Percentiles rank a stretch among this genome's conserved stretches.
Evolutionary conservation across 2,113 vertebrate species (phyloP).

Genomic region (Xyliphius kryptos): DNA sequence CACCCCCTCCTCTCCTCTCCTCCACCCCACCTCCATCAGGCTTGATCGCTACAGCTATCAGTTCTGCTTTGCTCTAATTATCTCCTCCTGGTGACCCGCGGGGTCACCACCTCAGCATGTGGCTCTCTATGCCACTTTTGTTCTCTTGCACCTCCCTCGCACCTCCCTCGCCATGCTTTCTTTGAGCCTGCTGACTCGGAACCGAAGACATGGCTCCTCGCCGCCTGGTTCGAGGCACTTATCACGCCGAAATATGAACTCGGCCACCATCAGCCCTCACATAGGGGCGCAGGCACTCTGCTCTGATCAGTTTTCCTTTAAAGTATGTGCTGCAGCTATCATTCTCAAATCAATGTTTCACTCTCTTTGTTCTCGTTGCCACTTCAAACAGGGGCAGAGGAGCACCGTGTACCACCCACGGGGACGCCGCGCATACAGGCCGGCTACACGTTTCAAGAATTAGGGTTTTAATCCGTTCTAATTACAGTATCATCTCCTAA

Average conservation of each 20-base stretch:
- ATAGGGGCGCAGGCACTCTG: background rate
- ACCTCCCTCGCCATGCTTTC: constrained; percentile 30
- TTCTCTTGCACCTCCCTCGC: constrained; percentile 28
- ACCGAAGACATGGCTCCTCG: constrained; percentile 35
- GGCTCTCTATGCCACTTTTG: constrained; percentile 47
- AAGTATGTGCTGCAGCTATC: constrained; percentile 22
- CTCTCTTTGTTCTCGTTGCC: constrained; percentile 13
- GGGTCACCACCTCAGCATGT: constrained; percentile 44
- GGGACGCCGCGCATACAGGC: constrained; percentile 5
- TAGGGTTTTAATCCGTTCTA: constrained; percentile 31
- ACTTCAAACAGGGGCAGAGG: constrained; percentile 28
- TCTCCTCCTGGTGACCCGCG: constrained; percentile 52
- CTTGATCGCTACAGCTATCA: constrained; percentile 41
- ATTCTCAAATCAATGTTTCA: constrained; percentile 31
- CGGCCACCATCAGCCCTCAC: background rate
- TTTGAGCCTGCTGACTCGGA: constrained; percentile 44
- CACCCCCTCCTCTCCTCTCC: too few relatives aligned
- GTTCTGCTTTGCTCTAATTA: constrained; percentile 59
- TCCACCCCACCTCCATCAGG: too few relatives aligned
- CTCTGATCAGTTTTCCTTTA: constrained; percentile 14
- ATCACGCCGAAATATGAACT: constrained; percentile 9
- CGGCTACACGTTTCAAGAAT: constrained; percentile 5
- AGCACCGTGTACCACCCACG: constrained; percentile 19
- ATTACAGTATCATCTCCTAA: constrained; percentile 22
- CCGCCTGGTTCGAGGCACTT: background rate